Evolutionary conservation across 1,140 invertebrate genomes (phyloP).

Genomic region (Neodiprion lecontei): DNA sequence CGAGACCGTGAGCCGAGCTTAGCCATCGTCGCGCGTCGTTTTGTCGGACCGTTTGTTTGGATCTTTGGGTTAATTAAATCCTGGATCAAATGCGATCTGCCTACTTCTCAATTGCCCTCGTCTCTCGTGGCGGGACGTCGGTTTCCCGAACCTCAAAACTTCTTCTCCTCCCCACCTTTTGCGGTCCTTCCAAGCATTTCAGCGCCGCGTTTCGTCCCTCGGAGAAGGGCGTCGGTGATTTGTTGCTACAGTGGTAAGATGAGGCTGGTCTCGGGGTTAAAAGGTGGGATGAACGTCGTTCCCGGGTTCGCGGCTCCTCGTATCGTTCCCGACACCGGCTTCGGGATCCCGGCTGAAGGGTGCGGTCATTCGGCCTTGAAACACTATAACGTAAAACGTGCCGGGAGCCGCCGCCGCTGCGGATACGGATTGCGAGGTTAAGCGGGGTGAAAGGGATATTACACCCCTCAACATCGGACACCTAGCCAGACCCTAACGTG

Average conservation of each 20-base stretch:
- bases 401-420: neutral
- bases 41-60: neutral
- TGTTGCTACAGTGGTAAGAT: neutral
- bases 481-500: neutral
- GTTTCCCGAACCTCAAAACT: too few relatives aligned
- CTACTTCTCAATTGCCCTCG: too few relatives aligned
- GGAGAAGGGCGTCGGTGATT: neutral
- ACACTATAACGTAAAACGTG: neutral
- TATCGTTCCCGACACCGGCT: neutral
- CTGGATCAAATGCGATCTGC: neutral
- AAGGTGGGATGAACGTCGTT: neutral
- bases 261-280: neutral
- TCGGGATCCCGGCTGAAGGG: neutral
- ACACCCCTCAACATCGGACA: neutral
- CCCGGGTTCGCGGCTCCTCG: neutral
- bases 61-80: neutral
- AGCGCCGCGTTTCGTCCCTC: neutral
- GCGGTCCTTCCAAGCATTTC: neutral
- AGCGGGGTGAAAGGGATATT: slow-evolving; percentile 4
- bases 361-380: neutral
- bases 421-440: neutral
- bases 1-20: neutral
- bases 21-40: too few relatives aligned
- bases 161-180: neutral
- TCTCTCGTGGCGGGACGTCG: too few relatives aligned